Evolutionary conservation across 1,140 invertebrate genomes (phyloP).

Genomic region (Aphelenchoides fujianensis): DNA sequence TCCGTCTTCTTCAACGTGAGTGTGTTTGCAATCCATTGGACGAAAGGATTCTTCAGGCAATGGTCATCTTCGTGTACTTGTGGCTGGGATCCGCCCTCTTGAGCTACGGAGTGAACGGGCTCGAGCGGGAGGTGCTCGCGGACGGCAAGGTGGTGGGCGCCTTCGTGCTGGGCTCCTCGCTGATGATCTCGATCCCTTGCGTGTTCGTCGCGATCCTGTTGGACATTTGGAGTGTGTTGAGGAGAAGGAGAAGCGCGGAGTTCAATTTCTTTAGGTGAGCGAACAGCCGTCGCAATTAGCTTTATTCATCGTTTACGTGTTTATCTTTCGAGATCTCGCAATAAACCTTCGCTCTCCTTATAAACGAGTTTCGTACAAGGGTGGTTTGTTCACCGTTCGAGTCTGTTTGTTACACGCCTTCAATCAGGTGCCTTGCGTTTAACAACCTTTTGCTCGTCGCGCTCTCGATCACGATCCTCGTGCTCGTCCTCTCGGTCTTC

Average conservation of each 20-base stretch:
- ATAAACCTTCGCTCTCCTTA: background rate
- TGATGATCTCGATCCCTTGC: background rate
- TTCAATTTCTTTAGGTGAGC: background rate
- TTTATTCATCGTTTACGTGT: background rate
- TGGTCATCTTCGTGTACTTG: background rate
- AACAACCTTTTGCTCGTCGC: too few species aligned
- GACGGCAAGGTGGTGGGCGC: background rate
- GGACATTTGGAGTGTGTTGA: background rate
- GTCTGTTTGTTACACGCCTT: background rate
- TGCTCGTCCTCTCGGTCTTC: background rate
- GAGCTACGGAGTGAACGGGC: slow-evolving; percentile 1
- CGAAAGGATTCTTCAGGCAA: background rate
- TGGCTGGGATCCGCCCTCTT: background rate
- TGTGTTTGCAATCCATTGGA: background rate
- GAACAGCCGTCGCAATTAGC: too few species aligned
- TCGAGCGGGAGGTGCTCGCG: background rate
- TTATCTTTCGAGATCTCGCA: background rate
- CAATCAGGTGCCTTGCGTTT: too few species aligned
- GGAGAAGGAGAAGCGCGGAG: background rate
- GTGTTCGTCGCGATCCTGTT: background rate
- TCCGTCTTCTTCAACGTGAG: background rate
- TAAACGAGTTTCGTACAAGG: background rate
- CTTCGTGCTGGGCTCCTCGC: background rate
- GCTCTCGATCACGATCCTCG: background rate
- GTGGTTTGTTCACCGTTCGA: background rate